Base-by-base conservation (phyloP, 2,888 invertebrate species). In the Hydropsyche betteni region DNA sequence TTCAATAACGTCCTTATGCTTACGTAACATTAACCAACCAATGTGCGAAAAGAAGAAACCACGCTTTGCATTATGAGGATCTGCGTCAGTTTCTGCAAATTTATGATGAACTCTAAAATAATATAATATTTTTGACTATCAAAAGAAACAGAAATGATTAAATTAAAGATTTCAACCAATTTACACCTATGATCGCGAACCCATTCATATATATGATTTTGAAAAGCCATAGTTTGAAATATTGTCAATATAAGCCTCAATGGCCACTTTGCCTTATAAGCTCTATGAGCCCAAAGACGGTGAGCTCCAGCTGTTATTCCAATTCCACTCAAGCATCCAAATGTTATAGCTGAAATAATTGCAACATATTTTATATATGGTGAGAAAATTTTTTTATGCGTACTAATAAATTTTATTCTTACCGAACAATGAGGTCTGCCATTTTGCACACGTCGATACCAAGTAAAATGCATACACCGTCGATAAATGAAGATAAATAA, bases 251-350 rank as follows among this genome's bases (percentile, higher is more conserved):
- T 85, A 3, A 96, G 82, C 75, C 96, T 89, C 76, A 98, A 85
- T 0, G 95, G 97, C 87, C 93, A 88, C 80, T 90, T 93, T 0
- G 98, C 98, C 84, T 97, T 98, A 85, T 97, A 99, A 0, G 96
- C 87, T 81, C 93, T 89, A 85, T 99, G 99, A 0, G 97, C 92
- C 97, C 97, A 99, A 10, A 98, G 88, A 80, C 98, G 89, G 83
- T 99, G 99, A 0, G 96, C 96, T 4, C 98, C 98, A 0, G 94
- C 97, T 3, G 98, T 98, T 74, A 98, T 93, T 0, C 98, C 98
- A 83, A 96, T 84, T 0, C 91, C 96, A 6, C 91, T 90, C 64
- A 90, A 81, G 0, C 89, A 80, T 3, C 90, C 89, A 72, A 91
- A 83, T 0, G 86, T n/a, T 6, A 86, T 69, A 4, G 84, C 90